Percentiles rank a stretch among this genome's conserved stretches.
Evolutionary conservation across 2,888 invertebrate genomes (phyloP).

Genomic region (Drosophila affinis): DNA sequence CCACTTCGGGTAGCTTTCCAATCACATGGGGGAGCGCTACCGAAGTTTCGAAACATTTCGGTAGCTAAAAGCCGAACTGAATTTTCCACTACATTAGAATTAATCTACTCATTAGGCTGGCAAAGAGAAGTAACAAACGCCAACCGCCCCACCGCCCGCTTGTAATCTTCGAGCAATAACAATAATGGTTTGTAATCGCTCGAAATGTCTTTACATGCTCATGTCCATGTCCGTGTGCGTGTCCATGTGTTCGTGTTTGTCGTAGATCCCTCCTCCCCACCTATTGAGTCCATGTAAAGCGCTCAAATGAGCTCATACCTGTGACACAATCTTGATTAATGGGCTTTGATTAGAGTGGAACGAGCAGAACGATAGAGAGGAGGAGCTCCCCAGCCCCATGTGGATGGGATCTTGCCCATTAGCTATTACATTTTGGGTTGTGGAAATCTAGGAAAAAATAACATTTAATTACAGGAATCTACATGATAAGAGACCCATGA

Average conservation of each 20-base stretch:
- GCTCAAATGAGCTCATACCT: slow-evolving; percentile 62
- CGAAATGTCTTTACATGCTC: slow-evolving; percentile 3
- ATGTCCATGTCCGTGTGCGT: slow-evolving; percentile 2
- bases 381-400: slow-evolving; percentile 4
- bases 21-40: slow-evolving; percentile 5
- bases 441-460: slow-evolving; percentile 18
- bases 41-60: slow-evolving; percentile 5
- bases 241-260: slow-evolving; percentile 29
- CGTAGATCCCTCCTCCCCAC: slow-evolving; percentile 23
- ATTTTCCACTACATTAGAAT: slow-evolving; percentile 39
- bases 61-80: slow-evolving; percentile 15
- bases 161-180: slow-evolving; percentile 28
- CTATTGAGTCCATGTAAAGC: slow-evolving; percentile 40
- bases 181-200: slow-evolving; percentile 43
- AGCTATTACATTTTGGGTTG: background rate
- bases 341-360: slow-evolving; percentile 20
- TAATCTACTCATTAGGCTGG: slow-evolving; percentile 27
- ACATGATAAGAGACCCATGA: slow-evolving; percentile 19
- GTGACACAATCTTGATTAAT: slow-evolving; percentile 77
- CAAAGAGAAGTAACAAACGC: background rate
- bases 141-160: background rate
- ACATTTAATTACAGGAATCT: slow-evolving; percentile 30
- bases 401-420: slow-evolving; percentile 11
- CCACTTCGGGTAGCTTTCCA: slow-evolving; percentile 20
- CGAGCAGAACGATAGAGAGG: background rate